Conservation (phyloP, 92 coral and sea anemone genomes). For the Muricea muricata region DNA sequence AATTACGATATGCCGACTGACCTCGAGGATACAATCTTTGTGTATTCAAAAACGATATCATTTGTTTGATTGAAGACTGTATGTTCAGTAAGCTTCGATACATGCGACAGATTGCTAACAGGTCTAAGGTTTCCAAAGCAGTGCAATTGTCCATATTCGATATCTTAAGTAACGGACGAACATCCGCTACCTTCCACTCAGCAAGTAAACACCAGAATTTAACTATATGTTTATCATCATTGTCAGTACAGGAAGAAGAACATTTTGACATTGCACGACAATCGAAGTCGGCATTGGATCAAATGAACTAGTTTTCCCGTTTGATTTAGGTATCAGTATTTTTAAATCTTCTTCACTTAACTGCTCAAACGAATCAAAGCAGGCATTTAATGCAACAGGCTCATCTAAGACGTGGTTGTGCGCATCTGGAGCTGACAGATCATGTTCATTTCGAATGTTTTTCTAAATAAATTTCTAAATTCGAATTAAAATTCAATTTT, state of each 20-base stretch:
- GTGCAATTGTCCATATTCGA: background rate
- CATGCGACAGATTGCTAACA: no score
- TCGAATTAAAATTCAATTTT: no score
- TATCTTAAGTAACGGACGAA: background rate
- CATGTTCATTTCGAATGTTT: no score
- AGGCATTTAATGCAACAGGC: background rate
- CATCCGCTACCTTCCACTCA: no score
- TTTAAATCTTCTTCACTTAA: no score
- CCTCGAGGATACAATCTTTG: background rate
- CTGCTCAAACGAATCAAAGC: no score
- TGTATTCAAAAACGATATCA: background rate
- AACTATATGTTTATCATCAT: background rate
- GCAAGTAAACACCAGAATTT: background rate
- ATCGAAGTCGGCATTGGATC: no score
- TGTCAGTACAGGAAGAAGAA: no score
- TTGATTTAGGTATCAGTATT: no score
- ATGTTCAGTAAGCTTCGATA: background rate
- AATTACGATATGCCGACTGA: background rate
- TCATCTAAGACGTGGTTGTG: background rate
- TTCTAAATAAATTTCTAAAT: background rate
- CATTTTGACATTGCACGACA: background rate
- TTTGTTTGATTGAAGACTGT: background rate
- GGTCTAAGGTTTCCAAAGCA: background rate
- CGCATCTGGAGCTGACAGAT: background rate
- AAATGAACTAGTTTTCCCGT: no score